Evolutionary conservation across 2,888 invertebrate species (phyloP), one percentile per base, ranked within the genome.

Genomic region (Eupithecia subfuscata): DNA sequence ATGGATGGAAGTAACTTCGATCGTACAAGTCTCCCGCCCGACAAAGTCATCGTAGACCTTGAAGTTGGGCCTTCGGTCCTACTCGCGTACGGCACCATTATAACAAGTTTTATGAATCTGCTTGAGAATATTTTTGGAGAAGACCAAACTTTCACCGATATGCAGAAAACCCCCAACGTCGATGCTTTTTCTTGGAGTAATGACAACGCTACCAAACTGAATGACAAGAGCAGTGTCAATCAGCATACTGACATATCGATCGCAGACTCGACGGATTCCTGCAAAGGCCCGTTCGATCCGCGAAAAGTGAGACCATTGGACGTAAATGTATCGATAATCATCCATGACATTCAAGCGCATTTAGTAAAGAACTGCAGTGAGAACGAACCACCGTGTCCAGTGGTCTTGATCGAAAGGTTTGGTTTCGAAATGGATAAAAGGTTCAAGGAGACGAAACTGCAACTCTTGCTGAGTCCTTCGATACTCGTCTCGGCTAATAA

Each of bases 51-150:
- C 77, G 96, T 99, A 0, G 99, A 99, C 85, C 94, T 99, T 37
- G 99, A 99, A 94, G 98, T 99, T 48, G 99, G 99, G 0, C 98
- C 99, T 0, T 99, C 99, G 0, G 97, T 98, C 45, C 92, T 99
- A 9, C 96, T 98, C 83, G 96, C 99, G 0, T 99, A 99, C 87
- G 99, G 99, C 5, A 97, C 99, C 25, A 96, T 99, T 11, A 95
- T 99, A 48, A 96, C 97, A 74, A 97, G 98, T 88, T 97, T 99
- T 84, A 96, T 99, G 86, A 97, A 98, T 92, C 95, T 99, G 64
- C 97, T 99, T 89, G 99, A 99, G 93, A 99, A 99, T 87, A 98
- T 99, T 82, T 98, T 99, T 89, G 99, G 99, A 0, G 99, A 98
- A 91, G 98, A 99, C 94, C 99, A 99, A 92, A 96, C 96, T 37